phyloP scores from a whole-genome alignment of 2,888 invertebrate genomes.

The Napeogenes sylphis region DNA sequence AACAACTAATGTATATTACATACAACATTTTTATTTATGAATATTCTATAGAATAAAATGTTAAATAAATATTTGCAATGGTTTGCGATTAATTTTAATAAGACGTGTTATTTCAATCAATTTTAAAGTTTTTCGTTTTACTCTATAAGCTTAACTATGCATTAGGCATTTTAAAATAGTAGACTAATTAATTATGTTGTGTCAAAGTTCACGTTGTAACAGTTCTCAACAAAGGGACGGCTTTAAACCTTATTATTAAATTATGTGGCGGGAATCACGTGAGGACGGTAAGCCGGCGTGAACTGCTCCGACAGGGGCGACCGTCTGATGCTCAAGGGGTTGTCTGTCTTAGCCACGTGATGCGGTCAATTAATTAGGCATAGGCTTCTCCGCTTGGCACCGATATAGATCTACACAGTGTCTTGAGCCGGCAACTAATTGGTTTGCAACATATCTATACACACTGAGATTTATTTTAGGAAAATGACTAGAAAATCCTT shows the following conservation, averaged over 20 bases:
- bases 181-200: too few relatives aligned
- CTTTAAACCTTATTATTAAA: slow-evolving; percentile 65
- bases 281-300: slow-evolving; percentile 52
- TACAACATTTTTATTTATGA: too few relatives aligned
- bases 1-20: too few relatives aligned
- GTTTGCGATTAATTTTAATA: too few relatives aligned
- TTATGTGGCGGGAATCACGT: slow-evolving; percentile 59
- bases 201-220: slow-evolving; percentile 11
- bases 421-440: slow-evolving; percentile 12
- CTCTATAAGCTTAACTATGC: neutral
- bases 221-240: slow-evolving; percentile 40
- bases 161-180: too few relatives aligned
- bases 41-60: too few relatives aligned
- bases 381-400: slow-evolving; percentile 30
- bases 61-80: too few relatives aligned
- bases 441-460: neutral
- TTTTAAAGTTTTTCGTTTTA: too few relatives aligned
- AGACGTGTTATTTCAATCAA: too few relatives aligned
- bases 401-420: slow-evolving; percentile 11
- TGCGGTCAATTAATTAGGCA: slow-evolving; percentile 65
- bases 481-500: slow-evolving; percentile 20
- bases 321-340: slow-evolving; percentile 58
- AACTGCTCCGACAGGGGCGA: slow-evolving; percentile 46
- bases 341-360: slow-evolving; percentile 49
- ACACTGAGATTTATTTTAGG: slow-evolving; percentile 8